A percentile compares a stretch with the other conserved stretches of the same genome.
Evolutionary conservation across 2,888 invertebrate species (phyloP).

Genomic region (Acronicta psi): DNA sequence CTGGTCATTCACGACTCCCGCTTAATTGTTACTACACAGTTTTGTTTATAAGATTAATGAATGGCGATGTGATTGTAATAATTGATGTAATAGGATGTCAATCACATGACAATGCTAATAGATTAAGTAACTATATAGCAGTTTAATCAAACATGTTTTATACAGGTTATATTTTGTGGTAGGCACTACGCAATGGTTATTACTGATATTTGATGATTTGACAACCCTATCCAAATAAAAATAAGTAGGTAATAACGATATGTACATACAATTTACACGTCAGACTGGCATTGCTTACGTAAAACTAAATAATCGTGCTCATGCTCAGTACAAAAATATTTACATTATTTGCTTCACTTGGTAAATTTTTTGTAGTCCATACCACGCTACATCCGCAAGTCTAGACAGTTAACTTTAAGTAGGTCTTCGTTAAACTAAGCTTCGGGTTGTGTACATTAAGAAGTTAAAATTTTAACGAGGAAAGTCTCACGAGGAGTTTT

Average conservation of each 20-base stretch:
- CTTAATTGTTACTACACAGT: constrained; percentile 45
- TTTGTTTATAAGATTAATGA: constrained; percentile 48
- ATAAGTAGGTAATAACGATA: constrained; percentile 4
- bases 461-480: not conserved
- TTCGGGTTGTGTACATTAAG: not conserved
- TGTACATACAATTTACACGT: constrained; percentile 11
- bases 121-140: constrained; percentile 1
- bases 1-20: constrained; percentile 29
- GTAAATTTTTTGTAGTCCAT: not conserved
- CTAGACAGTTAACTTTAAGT: constrained; percentile 26
- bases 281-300: constrained; percentile 12
- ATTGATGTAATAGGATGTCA: constrained; percentile 26
- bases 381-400: constrained; percentile 26
- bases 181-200: not conserved
- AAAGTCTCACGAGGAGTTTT: not conserved
- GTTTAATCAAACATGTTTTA: not conserved
- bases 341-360: constrained; percentile 13
- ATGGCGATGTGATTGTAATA: constrained; percentile 39
- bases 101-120: constrained; percentile 11
- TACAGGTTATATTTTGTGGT: too few species aligned
- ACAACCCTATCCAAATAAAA: constrained; percentile 8
- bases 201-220: not conserved
- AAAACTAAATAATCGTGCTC: constrained; percentile 3
- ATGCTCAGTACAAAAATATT: not conserved
- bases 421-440: constrained; percentile 2